phyloP scores from a whole-genome alignment of 2,888 invertebrate species.

The Trachelus tabidus region DNA sequence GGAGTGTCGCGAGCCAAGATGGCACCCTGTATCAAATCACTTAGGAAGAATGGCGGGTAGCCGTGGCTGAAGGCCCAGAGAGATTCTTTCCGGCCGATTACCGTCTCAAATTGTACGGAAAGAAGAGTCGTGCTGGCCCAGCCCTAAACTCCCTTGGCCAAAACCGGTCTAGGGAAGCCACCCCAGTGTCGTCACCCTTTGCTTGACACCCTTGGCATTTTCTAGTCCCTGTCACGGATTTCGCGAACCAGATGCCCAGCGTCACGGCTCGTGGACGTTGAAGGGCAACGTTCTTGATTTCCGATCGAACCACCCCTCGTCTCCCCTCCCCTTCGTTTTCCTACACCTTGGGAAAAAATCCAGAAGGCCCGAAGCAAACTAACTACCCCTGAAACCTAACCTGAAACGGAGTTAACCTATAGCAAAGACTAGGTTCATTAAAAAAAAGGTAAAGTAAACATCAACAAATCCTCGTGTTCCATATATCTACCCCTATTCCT shows the following conservation, averaged over 20 bases:
- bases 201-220: slow-evolving; percentile 50
- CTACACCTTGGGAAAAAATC: not conserved
- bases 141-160: not conserved
- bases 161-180: not conserved
- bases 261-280: slow-evolving; percentile 65
- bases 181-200: not conserved
- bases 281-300: slow-evolving; percentile 44
- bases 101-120: slow-evolving; percentile 45
- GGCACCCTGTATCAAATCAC: slow-evolving; percentile 29
- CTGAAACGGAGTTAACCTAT: not conserved
- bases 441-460: not conserved
- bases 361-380: not conserved
- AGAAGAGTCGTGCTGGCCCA: slow-evolving; percentile 14
- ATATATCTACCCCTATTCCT: not conserved
- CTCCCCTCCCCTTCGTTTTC: not conserved
- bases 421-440: not conserved
- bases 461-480: not conserved
- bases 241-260: slow-evolving; percentile 63
- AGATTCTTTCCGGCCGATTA: slow-evolving; percentile 40
- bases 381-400: too few species aligned
- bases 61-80: slow-evolving; percentile 18
- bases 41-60: slow-evolving; percentile 21
- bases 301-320: not conserved
- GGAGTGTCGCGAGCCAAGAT: not conserved
- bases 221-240: slow-evolving; percentile 21